A percentile compares a stretch with the other conserved stretches of the same genome.
Conservation (phyloP, 2,797 vertebrate species). For the Galago senegalensis region DNA sequence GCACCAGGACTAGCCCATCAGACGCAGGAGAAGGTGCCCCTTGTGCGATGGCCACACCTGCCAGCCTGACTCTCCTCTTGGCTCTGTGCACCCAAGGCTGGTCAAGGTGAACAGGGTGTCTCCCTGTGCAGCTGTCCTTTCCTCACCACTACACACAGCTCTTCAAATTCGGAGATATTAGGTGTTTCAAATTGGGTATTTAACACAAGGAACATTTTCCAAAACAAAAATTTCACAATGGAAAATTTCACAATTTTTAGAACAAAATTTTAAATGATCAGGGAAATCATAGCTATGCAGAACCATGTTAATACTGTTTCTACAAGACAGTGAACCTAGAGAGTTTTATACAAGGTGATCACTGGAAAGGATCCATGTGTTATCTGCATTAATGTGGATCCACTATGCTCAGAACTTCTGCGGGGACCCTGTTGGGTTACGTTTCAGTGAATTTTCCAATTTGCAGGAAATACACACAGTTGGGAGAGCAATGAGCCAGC, state of each 20-base stretch:
- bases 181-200: background rate
- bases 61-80: fast-evolving
- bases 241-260: background rate
- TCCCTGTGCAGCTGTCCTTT: fast-evolving
- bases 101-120: fast-evolving
- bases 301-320: fast-evolving
- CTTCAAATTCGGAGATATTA: background rate
- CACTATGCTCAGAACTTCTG: background rate
- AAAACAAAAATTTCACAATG: background rate
- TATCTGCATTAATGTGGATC: fast-evolving
- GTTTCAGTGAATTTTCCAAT: background rate
- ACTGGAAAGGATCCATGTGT: no score
- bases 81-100: background rate
- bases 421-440: background rate
- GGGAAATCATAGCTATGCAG: background rate
- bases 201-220: background rate
- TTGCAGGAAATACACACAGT: background rate
- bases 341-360: no score
- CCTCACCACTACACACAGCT: fast-evolving
- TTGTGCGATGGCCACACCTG: fast-evolving
- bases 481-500: background rate
- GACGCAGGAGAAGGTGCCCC: fast-evolving
- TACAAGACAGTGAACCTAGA: fast-evolving
- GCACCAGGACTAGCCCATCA: background rate
- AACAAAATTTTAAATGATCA: background rate